phyloP scores from a whole-genome alignment of 2,888 invertebrate genomes.

The Asteroscopus sphinx region DNA sequence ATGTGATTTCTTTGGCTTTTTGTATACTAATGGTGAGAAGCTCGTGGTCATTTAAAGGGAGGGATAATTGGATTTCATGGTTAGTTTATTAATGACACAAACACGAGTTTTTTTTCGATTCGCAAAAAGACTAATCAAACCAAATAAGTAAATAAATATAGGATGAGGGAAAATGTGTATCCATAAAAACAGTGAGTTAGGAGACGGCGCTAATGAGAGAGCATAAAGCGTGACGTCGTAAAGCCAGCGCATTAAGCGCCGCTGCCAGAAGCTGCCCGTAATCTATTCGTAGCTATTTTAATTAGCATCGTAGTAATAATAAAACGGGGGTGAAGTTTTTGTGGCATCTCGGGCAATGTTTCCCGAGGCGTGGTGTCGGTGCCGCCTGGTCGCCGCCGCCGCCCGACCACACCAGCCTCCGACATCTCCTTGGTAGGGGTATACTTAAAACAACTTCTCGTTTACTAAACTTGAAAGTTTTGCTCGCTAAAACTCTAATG shows the following conservation, averaged over 20 bases:
- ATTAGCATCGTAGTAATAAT: constrained; percentile 87
- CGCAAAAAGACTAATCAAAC: constrained; percentile 64
- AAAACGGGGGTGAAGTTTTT: constrained; percentile 85
- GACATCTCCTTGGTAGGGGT: constrained; percentile 69
- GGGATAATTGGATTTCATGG: no score
- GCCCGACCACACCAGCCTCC: constrained; percentile 51
- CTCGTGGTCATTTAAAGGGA: no score
- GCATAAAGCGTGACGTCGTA: constrained; percentile 88
- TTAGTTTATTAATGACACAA: constrained; percentile 14
- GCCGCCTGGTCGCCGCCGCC: constrained; percentile 62
- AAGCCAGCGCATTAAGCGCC: constrained; percentile 86
- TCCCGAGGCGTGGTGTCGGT: constrained; percentile 71
- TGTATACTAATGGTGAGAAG: no score
- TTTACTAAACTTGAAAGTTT: constrained; percentile 75
- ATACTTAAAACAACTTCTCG: constrained; percentile 82
- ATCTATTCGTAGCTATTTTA: constrained; percentile 89
- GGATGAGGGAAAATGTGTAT: constrained; percentile 73
- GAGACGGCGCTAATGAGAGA: constrained; percentile 85
- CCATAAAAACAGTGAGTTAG: constrained; percentile 80
- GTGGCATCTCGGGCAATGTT: constrained; percentile 80
- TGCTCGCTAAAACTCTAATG: constrained; percentile 70
- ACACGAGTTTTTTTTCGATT: constrained; percentile 22
- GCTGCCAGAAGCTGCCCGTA: constrained; percentile 86
- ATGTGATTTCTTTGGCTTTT: no score
- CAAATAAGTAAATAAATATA: constrained; percentile 65